Conservation (phyloP, 1,140 invertebrate species). For the Heliconius nattereri region DNA sequence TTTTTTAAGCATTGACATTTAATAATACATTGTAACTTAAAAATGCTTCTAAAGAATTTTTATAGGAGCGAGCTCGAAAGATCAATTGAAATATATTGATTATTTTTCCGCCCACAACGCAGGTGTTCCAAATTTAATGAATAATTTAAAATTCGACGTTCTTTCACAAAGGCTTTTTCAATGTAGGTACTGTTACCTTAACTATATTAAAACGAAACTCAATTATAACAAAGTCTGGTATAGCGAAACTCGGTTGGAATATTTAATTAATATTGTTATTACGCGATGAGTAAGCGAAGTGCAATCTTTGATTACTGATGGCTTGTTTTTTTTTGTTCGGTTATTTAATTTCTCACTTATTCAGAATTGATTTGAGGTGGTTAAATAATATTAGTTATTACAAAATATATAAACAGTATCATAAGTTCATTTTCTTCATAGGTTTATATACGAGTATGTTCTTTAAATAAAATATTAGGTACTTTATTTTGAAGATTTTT, state of each 20-base stretch:
- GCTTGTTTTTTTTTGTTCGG: not conserved
- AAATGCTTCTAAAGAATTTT: not conserved
- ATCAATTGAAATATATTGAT: constrained; percentile 14
- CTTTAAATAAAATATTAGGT: not conserved
- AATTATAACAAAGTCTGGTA: constrained; percentile 14
- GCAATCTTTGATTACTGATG: not conserved
- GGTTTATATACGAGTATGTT: not conserved
- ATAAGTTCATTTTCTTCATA: not conserved
- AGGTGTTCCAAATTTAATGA: constrained; percentile 6
- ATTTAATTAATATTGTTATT: constrained; percentile 18
- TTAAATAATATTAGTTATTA: not conserved
- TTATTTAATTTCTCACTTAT: not conserved
- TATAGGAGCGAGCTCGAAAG: not conserved
- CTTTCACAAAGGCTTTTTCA: not conserved
- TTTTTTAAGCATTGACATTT: not conserved
- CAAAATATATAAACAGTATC: not conserved
- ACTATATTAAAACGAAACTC: constrained; percentile 19
- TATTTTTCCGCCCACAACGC: constrained; percentile 1
- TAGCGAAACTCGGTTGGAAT: constrained; percentile 13
- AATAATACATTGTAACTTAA: not conserved
- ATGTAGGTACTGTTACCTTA: constrained; percentile 15
- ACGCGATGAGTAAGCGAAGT: constrained; percentile 21
- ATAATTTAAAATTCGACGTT: constrained; percentile 6
- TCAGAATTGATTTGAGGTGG: not conserved
- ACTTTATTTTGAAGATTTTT: not conserved